A percentile compares a stretch with the other conserved stretches of the same genome.
phyloP scores from a whole-genome alignment of 2,888 invertebrate species.

The Escarpia spicata region DNA sequence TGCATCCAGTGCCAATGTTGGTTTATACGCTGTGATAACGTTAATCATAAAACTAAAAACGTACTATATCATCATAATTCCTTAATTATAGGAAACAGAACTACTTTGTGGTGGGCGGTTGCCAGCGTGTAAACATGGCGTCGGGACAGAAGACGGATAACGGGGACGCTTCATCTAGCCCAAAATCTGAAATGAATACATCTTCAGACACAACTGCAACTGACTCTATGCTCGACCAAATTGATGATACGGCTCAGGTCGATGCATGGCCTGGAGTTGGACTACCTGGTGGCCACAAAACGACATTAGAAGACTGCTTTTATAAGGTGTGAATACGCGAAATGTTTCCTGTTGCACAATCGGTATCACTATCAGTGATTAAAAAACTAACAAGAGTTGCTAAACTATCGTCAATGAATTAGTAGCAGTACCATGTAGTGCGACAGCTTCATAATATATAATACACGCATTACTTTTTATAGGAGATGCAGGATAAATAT shows the following conservation, averaged over 20 bases:
- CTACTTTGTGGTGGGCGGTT: constrained; percentile 23
- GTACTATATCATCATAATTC: neutral
- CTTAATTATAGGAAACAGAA: neutral
- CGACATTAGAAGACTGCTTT: constrained; percentile 29
- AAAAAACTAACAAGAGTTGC: neutral
- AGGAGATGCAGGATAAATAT: neutral
- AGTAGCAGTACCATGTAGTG: neutral
- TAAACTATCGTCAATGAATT: neutral
- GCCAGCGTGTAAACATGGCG: constrained; percentile 45
- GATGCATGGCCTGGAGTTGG: neutral
- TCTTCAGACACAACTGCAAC: neutral
- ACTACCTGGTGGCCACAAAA: constrained; percentile 1
- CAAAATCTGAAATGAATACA: constrained; percentile 7
- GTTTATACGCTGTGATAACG: neutral
- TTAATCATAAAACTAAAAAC: neutral
- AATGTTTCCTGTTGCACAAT: neutral
- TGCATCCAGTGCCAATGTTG: neutral
- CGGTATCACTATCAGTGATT: too few species aligned
- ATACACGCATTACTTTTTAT: neutral
- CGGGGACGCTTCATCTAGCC: neutral
- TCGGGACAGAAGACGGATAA: constrained; percentile 22
- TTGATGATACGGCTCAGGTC: neutral
- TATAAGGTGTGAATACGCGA: constrained; percentile 28
- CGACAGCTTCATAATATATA: neutral
- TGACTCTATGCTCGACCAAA: neutral